A percentile compares a stretch with the other conserved stretches of the same genome.
Evolutionary conservation across 2,888 invertebrate genomes (phyloP).

Genomic region (Oasisia sp.): DNA sequence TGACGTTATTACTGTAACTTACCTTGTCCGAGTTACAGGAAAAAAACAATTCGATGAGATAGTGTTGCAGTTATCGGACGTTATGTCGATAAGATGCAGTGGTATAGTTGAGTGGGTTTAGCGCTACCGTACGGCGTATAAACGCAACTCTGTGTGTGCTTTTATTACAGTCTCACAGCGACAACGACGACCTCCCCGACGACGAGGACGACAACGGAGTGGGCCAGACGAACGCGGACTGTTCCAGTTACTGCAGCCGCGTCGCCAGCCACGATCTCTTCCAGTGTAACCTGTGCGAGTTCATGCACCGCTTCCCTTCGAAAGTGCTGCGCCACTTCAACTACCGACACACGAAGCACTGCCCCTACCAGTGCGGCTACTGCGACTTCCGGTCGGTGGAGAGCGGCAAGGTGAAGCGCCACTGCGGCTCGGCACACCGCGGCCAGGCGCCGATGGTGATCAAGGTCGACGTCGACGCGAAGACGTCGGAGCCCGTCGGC

Average conservation of each 20-base stretch:
- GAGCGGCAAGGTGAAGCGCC: conserved; percentile 34
- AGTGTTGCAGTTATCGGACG: too few relatives aligned
- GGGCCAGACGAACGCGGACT: conserved; percentile 28
- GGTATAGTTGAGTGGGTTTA: not conserved
- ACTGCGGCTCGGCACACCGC: conserved; percentile 33
- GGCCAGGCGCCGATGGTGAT: not conserved
- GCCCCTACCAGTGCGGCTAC: conserved; percentile 39
- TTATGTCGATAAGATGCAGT: not conserved
- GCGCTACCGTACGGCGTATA: not conserved
- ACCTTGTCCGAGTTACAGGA: too few relatives aligned
- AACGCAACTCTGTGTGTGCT: not conserved
- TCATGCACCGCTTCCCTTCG: conserved; percentile 36
- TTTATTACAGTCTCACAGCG: not conserved
- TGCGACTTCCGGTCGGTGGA: conserved; percentile 37
- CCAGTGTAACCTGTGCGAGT: conserved; percentile 40
- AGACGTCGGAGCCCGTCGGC: not conserved
- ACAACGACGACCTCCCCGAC: not conserved
- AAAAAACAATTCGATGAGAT: too few relatives aligned
- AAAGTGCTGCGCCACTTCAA: conserved; percentile 39
- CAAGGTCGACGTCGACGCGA: not conserved
- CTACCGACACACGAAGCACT: conserved; percentile 35
- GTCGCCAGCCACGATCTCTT: conserved; percentile 34
- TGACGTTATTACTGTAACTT: too few relatives aligned
- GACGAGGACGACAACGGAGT: not conserved
- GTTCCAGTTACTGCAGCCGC: conserved; percentile 32